phyloP scores from a whole-genome alignment of 2,888 invertebrate genomes.

The Imbricaverruca yamaguchii region DNA sequence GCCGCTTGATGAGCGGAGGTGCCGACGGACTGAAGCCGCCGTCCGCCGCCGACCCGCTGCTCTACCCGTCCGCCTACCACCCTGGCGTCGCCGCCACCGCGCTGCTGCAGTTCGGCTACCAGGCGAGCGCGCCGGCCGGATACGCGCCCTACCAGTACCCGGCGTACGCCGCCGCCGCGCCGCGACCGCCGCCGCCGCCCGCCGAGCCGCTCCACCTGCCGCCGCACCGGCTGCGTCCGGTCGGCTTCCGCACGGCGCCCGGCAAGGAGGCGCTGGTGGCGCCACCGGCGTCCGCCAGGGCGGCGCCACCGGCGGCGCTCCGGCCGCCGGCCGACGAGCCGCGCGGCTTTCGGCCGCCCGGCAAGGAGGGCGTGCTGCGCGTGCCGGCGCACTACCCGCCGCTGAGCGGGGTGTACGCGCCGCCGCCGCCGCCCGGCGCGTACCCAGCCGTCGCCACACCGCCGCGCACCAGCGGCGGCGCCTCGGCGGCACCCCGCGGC shows the following conservation, averaged over 20 bases:
- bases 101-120: background rate
- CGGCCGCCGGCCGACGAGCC: background rate
- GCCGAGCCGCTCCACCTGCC: background rate
- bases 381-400: slow-evolving; percentile 17
- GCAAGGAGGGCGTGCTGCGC: slow-evolving; percentile 10
- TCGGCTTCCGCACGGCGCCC: background rate
- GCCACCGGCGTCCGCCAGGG: slow-evolving; percentile 14
- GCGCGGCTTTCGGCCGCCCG: background rate
- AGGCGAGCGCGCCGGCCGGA: background rate
- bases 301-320: background rate
- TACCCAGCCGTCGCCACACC: background rate
- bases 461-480: background rate
- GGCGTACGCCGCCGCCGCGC: background rate
- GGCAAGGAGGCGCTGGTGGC: slow-evolving; percentile 17
- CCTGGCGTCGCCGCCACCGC: background rate
- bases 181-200: background rate
- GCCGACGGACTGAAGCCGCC: background rate
- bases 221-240: background rate
- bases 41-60: background rate
- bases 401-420: background rate
- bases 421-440: background rate
- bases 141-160: background rate
- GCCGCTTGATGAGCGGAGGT: background rate
- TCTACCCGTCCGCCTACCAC: background rate
- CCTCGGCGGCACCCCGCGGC: background rate